Conservation (phyloP, 2,797 vertebrate species). For the Phrynocephalus vlangalii region DNA sequence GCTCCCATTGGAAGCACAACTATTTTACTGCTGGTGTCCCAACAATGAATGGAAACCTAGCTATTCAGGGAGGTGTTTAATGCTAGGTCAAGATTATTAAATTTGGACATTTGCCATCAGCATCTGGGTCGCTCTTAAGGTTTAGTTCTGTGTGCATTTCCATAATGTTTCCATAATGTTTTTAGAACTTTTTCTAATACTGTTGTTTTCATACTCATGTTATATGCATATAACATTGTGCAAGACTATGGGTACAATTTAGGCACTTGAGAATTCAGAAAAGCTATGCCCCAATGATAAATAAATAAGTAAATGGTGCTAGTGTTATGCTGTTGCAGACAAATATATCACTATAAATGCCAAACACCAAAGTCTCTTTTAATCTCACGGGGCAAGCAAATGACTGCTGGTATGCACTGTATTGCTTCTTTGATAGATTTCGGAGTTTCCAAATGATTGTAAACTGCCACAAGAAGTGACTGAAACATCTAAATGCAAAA, state of each 20-base stretch:
- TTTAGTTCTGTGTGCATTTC: background rate
- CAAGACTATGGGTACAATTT: background rate
- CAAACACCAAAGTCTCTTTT: background rate
- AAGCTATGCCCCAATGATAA: background rate
- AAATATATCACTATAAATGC: background rate
- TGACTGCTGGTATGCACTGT: background rate
- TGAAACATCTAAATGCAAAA: background rate
- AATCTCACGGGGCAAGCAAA: background rate
- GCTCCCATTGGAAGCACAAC: background rate
- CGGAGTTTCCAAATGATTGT: background rate
- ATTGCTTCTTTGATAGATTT: background rate
- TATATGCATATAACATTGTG: background rate
- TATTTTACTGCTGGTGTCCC: background rate
- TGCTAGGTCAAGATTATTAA: background rate
- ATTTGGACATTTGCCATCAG: background rate
- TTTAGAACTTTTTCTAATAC: background rate
- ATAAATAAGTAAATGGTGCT: background rate
- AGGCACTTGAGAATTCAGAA: background rate
- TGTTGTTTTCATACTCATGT: background rate
- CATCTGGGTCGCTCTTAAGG: background rate
- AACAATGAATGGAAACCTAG: background rate
- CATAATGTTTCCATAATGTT: background rate
- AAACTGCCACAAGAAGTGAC: constrained; percentile 7
- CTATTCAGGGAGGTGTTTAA: background rate
- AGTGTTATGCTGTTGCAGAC: background rate